Evolutionary conservation across 2,797 vertebrate species (phyloP).

Genomic region (Monodelphis domestica): DNA sequence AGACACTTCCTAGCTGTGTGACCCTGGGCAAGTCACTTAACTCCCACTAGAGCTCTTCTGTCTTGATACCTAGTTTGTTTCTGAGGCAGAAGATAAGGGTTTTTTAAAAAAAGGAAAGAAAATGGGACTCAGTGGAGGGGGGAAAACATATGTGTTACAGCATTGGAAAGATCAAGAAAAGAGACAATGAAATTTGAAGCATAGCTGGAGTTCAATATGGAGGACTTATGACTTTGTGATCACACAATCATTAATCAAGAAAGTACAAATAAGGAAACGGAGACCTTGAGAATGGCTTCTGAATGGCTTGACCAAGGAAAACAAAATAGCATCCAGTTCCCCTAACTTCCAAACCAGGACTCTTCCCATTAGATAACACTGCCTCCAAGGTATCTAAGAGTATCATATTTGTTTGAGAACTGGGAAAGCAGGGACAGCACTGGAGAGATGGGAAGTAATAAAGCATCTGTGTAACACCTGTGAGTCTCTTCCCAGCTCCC

Average conservation of each 20-base stretch:
- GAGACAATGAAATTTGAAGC: neutral
- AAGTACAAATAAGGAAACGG: neutral
- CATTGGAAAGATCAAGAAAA: neutral
- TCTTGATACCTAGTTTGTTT: no score
- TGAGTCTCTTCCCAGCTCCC: slow-evolving; percentile 77
- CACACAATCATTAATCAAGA: neutral
- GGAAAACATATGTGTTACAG: neutral
- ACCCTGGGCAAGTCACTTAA: no score
- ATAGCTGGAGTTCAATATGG: neutral
- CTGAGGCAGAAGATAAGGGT: no score
- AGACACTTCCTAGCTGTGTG: no score
- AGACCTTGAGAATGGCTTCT: neutral
- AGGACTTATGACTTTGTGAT: neutral
- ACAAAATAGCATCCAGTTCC: neutral
- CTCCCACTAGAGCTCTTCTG: no score
- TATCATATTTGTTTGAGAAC: neutral
- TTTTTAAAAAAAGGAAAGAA: no score
- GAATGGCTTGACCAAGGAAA: neutral
- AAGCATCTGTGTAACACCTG: slow-evolving; percentile 89
- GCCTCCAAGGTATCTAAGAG: neutral
- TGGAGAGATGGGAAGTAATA: neutral
- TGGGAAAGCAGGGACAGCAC: neutral
- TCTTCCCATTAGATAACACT: neutral
- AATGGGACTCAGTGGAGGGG: neutral
- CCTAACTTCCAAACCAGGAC: neutral